A percentile compares a stretch with the other conserved stretches of the same genome.
These are phyloP conservation scores for Rhagoletis pomonella DNA, from an alignment of 1,140 invertebrate genomes.

Conservation along the genomic window DNA sequence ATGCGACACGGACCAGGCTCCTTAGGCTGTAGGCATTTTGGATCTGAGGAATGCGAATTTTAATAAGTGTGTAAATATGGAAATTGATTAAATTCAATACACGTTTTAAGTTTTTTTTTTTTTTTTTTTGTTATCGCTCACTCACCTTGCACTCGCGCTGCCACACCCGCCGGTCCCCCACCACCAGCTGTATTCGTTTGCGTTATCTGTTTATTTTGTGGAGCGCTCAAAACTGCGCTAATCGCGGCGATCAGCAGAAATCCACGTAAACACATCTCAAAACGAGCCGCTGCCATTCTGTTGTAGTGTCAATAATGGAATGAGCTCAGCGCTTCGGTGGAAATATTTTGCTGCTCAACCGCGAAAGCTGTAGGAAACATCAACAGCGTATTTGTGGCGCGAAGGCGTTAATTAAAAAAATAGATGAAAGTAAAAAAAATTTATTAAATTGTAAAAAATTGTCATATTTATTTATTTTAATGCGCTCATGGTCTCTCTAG, in stretches of 20 bases:
- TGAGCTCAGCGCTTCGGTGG: conserved; percentile 3
- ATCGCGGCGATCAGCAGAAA: not conserved
- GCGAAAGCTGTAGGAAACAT: not conserved
- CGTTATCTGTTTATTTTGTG: conserved; percentile 2
- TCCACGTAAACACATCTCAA: conserved; percentile 3
- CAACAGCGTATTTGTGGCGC: not conserved
- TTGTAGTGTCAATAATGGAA: conserved; percentile 38
- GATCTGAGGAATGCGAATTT: conserved; percentile 58
- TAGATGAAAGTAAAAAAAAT: not conserved
- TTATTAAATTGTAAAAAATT: not conserved
- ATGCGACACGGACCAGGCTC: conserved; percentile 69
- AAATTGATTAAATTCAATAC: not conserved
- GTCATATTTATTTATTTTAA: conserved; percentile 45
- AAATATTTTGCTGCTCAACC: not conserved
- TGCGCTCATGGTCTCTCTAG: conserved; percentile 36
- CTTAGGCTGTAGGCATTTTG: conserved; percentile 67
- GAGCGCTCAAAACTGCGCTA: conserved; percentile 4
- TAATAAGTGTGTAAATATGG: not conserved
- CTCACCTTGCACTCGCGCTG: conserved; percentile 18
- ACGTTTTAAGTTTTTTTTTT: not conserved
- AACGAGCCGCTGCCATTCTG: conserved; percentile 3
- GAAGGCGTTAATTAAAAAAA: conserved; percentile 29
- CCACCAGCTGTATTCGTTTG: not conserved
- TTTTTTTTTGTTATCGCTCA: not conserved
- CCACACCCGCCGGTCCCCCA: conserved; percentile 12